Evolutionary conservation across 2,113 vertebrate species (phyloP).

Genomic region (Ciconia stormi): DNA sequence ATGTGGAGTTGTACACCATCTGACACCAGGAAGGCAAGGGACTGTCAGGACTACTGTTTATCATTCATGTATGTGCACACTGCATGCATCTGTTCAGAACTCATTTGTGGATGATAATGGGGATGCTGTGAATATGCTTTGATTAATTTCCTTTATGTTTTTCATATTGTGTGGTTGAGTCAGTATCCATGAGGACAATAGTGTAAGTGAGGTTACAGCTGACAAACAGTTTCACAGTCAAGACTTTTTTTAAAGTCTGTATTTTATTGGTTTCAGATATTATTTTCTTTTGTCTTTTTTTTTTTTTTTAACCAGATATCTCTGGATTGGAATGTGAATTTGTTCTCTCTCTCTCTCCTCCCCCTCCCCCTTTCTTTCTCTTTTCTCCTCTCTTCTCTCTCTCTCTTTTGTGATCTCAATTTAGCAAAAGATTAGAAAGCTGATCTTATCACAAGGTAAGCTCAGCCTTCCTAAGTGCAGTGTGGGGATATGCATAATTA

Average conservation of each 20-base stretch:
- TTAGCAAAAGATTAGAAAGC: constrained; percentile 88
- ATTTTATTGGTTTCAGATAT: constrained; percentile 73
- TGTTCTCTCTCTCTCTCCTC: constrained; percentile 76
- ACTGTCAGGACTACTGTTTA: constrained; percentile 29
- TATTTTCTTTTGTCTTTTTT: background rate
- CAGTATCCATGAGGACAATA: constrained; percentile 63
- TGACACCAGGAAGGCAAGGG: constrained; percentile 42
- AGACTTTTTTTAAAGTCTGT: constrained; percentile 68
- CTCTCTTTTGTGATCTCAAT: constrained; percentile 83
- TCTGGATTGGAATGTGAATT: constrained; percentile 85
- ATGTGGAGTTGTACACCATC: background rate
- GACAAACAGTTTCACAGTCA: constrained; percentile 69
- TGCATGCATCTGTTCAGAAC: constrained; percentile 71
- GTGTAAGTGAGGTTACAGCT: constrained; percentile 60
- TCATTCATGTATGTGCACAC: constrained; percentile 45
- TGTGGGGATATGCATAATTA: constrained; percentile 66
- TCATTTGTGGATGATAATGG: constrained; percentile 65
- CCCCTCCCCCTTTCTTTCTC: constrained; percentile 6
- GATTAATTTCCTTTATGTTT: constrained; percentile 71
- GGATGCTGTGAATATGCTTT: constrained; percentile 68
- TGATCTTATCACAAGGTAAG: constrained; percentile 86
- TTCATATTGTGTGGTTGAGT: constrained; percentile 67
- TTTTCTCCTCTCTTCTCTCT: constrained; percentile 32
- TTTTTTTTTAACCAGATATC: constrained; percentile 56
- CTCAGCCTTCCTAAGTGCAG: constrained; percentile 82